Evolutionary conservation across 2,797 vertebrate species (phyloP).

Genomic region (Sebastes jordani): DNA sequence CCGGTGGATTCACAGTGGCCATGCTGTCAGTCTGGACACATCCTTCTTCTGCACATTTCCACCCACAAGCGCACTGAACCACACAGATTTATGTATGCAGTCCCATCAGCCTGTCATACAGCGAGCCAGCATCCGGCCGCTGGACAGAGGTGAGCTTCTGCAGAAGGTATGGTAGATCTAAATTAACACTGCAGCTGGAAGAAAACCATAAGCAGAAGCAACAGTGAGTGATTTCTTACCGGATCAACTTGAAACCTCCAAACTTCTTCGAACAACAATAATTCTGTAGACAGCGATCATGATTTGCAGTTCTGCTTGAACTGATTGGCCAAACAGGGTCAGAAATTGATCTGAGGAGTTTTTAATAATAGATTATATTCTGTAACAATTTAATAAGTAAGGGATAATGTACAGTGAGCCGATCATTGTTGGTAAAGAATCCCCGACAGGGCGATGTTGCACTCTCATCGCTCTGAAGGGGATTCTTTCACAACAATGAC

Average conservation of each 20-base stretch:
- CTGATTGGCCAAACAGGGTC: not conserved
- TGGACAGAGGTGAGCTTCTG: not conserved
- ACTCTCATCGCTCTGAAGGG: too few relatives aligned
- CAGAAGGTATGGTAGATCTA: not conserved
- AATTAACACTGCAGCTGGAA: not conserved
- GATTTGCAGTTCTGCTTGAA: not conserved
- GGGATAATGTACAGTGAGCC: too few relatives aligned
- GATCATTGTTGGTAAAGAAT: too few relatives aligned
- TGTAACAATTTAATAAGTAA: not conserved
- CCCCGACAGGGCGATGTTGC: too few relatives aligned
- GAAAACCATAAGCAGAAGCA: not conserved
- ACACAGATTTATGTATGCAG: conserved; percentile 17
- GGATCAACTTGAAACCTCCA: not conserved
- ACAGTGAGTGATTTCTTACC: not conserved
- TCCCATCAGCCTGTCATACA: not conserved
- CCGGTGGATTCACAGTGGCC: not conserved
- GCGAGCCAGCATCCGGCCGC: not conserved
- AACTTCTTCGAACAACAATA: not conserved
- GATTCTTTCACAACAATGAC: too few relatives aligned
- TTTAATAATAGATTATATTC: not conserved
- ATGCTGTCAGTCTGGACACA: conserved; percentile 3
- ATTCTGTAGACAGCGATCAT: not conserved
- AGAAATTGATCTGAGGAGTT: not conserved
- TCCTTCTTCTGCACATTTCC: not conserved
- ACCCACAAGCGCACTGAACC: conserved; percentile 7